Evolutionary conservation across 1,140 invertebrate genomes (phyloP), one percentile per base, ranked within the genome.

Genomic region (Zaprionus ornatus): DNA sequence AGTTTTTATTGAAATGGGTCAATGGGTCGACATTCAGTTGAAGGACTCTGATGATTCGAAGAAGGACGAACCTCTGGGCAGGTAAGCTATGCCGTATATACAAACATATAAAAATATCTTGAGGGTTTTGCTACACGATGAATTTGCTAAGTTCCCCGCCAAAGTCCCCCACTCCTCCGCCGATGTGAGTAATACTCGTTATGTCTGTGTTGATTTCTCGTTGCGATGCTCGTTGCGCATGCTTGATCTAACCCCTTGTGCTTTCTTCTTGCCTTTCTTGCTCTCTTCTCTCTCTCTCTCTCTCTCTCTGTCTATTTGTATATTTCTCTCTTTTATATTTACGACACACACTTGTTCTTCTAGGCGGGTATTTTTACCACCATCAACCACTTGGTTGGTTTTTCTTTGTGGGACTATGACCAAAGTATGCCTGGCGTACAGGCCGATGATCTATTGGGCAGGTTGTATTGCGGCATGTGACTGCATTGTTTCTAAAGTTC

Each of bases 341-440:
- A 66, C 55, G 35, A 48, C 42, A 64, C 80, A 85, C 73, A 70
- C 56, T 74, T 79, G 75, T 85, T 90, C 56, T 90, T 92, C 79
- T 94, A 97, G 96, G 95, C 95, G 96, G 95, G 95, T 91, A 93
- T 95, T 94, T 95, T 97, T 94, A 95, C 95, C 90, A 93, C 93
- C 90, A 94, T 95, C 93, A 94, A 94, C 83, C 96, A 97, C 93
- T 94, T 94, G 93, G 92, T 96, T 92, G 94, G 94, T 91, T 94
- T 96, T 92, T 95, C 95, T 92, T 93, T 97, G 90, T 97, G 96
- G 96, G 97, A 98, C 94, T 97, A 96, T 95, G 97, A 97, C 94
- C 94, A 96, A 82, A 96, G 95, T 82, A 95, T 97, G 92, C 95
- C 95, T 90, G 96, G 96, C 91, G 94, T 96, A 91, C 73, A 76